Conservation (phyloP, 2,797 vertebrate genomes). For the Rhadinocentrus ornatus region DNA sequence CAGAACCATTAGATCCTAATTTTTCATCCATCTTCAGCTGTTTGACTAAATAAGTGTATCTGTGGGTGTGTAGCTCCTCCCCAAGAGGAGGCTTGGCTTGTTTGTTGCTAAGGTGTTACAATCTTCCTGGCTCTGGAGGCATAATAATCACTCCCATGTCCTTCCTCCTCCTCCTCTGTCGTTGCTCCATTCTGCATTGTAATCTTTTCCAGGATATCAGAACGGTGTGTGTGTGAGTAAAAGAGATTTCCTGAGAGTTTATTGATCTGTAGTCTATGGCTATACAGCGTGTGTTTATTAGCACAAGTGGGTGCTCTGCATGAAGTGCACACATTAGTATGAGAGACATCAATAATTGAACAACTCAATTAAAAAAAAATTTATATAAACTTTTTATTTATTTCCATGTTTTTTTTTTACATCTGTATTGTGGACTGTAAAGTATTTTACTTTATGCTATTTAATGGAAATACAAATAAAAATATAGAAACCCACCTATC, state of each 20-base stretch:
- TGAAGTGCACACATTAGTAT: constrained; percentile 3
- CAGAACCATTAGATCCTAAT: constrained; percentile 42
- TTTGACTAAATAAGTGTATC: constrained; percentile 21
- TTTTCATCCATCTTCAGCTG: constrained; percentile 52
- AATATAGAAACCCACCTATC: too few relatives aligned
- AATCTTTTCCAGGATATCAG: constrained; percentile 44
- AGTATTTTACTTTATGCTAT: background rate
- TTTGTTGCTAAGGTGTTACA: constrained; percentile 86
- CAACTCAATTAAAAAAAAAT: background rate
- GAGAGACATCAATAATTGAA: constrained; percentile 46
- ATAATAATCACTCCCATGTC: constrained; percentile 64
- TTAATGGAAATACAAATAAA: background rate
- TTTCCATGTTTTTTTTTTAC: background rate
- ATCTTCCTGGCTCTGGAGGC: constrained; percentile 76
- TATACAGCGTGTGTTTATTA: constrained; percentile 64
- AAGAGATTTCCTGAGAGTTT: constrained; percentile 61
- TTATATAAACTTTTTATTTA: background rate
- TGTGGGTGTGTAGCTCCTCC: constrained; percentile 66
- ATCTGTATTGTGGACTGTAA: background rate
- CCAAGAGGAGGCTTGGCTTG: constrained; percentile 76
- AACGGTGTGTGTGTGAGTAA: constrained; percentile 52
- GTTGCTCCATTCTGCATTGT: constrained; percentile 45
- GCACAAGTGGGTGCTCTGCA: constrained; percentile 60
- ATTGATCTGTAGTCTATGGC: constrained; percentile 67
- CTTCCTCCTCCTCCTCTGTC: constrained; percentile 44